Evolutionary conservation across 2,113 vertebrate genomes (phyloP).

Genomic region (Peromyscus polionotus): DNA sequence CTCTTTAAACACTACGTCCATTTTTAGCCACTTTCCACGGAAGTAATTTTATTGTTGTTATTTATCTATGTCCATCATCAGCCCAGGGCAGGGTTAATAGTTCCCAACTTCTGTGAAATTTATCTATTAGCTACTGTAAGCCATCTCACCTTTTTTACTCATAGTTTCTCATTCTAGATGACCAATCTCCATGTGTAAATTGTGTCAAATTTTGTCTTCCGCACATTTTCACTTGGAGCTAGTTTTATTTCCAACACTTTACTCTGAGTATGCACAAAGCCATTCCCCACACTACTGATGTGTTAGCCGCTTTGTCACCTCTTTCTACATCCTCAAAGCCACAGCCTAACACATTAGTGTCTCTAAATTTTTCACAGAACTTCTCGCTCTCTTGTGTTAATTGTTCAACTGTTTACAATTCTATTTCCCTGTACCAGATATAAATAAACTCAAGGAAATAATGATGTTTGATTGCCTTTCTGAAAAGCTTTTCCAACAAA

Average conservation of each 20-base stretch:
- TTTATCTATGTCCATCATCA: background rate
- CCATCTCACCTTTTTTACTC: background rate
- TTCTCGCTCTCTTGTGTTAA: background rate
- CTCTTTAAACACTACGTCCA: background rate
- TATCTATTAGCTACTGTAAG: background rate
- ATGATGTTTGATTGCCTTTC: background rate
- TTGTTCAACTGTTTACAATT: background rate
- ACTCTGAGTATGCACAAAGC: background rate
- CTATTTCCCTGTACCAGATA: background rate
- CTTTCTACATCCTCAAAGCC: background rate
- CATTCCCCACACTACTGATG: background rate
- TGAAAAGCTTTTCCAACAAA: background rate
- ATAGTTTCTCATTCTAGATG: background rate
- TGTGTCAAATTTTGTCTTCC: background rate
- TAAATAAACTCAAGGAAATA: background rate
- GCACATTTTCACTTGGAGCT: background rate
- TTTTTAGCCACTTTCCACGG: rapidly evolving
- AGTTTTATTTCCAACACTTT: background rate
- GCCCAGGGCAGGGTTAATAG: background rate
- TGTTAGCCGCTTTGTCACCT: background rate
- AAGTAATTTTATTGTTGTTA: background rate
- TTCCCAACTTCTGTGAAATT: background rate
- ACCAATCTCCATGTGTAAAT: background rate
- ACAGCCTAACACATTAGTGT: background rate
- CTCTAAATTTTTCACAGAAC: background rate